These are phyloP conservation scores for Enteromius trimaculatus DNA, from an alignment of 2,797 vertebrate genomes.

Conservation along the genomic window DNA sequence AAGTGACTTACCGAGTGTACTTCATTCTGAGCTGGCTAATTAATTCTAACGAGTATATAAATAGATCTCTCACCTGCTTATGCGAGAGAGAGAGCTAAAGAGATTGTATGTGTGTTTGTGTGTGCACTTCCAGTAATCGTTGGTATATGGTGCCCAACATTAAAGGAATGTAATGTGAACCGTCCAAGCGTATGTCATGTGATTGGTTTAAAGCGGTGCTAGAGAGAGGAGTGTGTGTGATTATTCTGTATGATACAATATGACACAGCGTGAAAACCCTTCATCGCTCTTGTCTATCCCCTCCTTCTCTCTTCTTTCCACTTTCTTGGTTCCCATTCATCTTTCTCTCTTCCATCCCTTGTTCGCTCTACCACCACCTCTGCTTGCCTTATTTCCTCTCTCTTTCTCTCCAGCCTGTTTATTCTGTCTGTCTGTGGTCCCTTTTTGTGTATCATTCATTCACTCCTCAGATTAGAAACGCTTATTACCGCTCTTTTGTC, in stretches of 20 bases:
- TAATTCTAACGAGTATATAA: constrained; percentile 81
- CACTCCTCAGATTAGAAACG: constrained; percentile 81
- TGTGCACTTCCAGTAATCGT: constrained; percentile 38
- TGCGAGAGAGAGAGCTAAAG: constrained; percentile 37
- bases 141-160: constrained; percentile 67
- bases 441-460: constrained; percentile 79
- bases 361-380: constrained; percentile 61
- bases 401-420: constrained; percentile 77
- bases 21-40: constrained; percentile 78
- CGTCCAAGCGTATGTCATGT: constrained; percentile 45
- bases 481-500: constrained; percentile 81
- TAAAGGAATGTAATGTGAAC: constrained; percentile 63
- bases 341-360: constrained; percentile 57
- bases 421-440: constrained; percentile 76
- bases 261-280: constrained; percentile 53
- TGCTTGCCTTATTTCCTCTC: constrained; percentile 53
- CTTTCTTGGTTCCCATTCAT: constrained; percentile 14
- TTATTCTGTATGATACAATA: constrained; percentile 17
- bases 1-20: constrained; percentile 74
- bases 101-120: constrained; percentile 24
- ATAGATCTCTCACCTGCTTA: constrained; percentile 74
- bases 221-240: constrained; percentile 16
- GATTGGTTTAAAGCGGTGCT: constrained; percentile 38
- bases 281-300: constrained; percentile 54
- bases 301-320: neutral